A percentile compares a stretch with the other conserved stretches of the same genome.
Conservation (phyloP, 64 coral and sea anemone genomes). For the Stylophora pistillata region DNA sequence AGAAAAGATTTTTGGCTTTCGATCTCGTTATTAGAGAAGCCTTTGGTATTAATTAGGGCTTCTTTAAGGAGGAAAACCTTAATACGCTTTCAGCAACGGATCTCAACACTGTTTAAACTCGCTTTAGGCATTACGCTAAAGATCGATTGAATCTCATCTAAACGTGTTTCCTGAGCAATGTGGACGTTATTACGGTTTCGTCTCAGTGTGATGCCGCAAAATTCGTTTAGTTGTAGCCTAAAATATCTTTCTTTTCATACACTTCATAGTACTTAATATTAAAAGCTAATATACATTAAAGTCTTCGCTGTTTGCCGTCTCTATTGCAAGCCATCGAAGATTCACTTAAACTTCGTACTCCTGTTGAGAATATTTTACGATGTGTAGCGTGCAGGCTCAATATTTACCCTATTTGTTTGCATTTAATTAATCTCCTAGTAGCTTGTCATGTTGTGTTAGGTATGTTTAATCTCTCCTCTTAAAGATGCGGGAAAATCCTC, state of each 20-base stretch:
- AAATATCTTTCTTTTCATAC: background rate
- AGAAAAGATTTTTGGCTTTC: background rate
- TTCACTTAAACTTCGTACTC: background rate
- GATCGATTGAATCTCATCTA: constrained; percentile 1
- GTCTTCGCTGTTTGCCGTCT: background rate
- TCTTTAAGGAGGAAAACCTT: background rate
- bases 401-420: constrained; percentile 15
- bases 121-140: background rate
- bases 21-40: background rate
- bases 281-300: too few relatives aligned
- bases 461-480: background rate
- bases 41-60: background rate
- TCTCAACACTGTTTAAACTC: background rate
- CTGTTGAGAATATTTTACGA: background rate
- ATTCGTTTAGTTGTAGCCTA: background rate
- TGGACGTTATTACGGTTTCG: background rate
- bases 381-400: background rate
- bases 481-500: background rate
- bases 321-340: background rate
- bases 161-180: constrained; percentile 24
- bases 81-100: background rate
- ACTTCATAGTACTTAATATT: too few relatives aligned
- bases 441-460: background rate
- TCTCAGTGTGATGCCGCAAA: background rate
- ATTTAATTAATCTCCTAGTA: constrained; percentile 8